These are phyloP conservation scores for Polydesmus complanatus DNA, from an alignment of 2,888 invertebrate species.

Conservation along the genomic window DNA sequence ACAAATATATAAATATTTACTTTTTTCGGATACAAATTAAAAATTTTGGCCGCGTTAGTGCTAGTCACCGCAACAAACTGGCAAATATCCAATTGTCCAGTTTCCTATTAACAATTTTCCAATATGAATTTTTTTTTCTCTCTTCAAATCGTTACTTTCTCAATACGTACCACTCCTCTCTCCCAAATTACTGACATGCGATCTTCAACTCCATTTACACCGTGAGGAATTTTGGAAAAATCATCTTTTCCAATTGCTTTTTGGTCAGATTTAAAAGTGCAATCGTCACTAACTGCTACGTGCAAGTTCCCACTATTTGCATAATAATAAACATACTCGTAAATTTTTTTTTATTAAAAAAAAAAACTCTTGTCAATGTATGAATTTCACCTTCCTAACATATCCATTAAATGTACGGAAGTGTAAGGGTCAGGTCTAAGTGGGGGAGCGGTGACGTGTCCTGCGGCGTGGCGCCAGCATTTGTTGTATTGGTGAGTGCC, in stretches of 20 bases:
- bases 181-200: constrained; percentile 96
- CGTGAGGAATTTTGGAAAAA: constrained; percentile 89
- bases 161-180: constrained; percentile 51
- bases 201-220: constrained; percentile 88
- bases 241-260: constrained; percentile 74
- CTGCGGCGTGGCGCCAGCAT: constrained; percentile 37
- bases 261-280: constrained; percentile 82
- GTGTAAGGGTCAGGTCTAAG: constrained; percentile 38
- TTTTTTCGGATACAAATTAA: constrained; percentile 90
- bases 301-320: constrained; percentile 78
- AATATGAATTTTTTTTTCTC: too few species aligned
- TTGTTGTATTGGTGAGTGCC: constrained; percentile 23
- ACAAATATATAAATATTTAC: constrained; percentile 27
- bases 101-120: constrained; percentile 27
- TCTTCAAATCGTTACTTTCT: background rate
- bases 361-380: constrained; percentile 24
- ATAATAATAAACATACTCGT: background rate
- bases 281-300: constrained; percentile 87
- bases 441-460: constrained; percentile 38
- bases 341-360: too few species aligned
- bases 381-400: constrained; percentile 64
- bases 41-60: constrained; percentile 79
- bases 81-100: constrained; percentile 78
- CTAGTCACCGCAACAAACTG: constrained; percentile 94
- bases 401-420: constrained; percentile 43